These are phyloP conservation scores for Aselliscus stoliczkanus DNA, from an alignment of 2,797 vertebrate genomes.

Conservation along the genomic window DNA sequence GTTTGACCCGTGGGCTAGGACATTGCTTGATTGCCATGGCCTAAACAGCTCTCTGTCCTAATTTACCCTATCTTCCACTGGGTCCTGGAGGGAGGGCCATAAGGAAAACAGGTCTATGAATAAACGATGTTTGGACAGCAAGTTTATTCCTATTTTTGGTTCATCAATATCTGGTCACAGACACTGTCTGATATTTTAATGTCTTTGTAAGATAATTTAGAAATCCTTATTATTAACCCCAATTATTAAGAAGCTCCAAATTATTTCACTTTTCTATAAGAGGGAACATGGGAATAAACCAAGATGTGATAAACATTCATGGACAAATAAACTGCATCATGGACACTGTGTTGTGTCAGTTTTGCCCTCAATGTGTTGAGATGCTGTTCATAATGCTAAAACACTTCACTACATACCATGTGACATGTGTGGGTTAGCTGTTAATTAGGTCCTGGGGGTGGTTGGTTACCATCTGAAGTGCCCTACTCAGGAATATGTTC, in stretches of 20 bases:
- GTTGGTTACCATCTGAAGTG: background rate
- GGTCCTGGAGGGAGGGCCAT: no score
- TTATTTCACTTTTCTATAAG: background rate
- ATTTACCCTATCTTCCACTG: background rate
- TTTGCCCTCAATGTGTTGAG: background rate
- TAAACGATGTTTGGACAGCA: background rate
- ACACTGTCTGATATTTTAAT: background rate
- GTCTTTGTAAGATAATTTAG: background rate
- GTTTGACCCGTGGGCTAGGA: background rate
- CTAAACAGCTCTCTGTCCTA: background rate
- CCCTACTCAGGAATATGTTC: background rate
- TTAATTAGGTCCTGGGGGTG: background rate
- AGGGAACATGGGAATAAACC: background rate
- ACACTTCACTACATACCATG: background rate
- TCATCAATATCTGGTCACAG: background rate
- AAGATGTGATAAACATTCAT: background rate
- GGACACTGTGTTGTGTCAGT: background rate
- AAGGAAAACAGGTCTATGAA: background rate
- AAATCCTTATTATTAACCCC: constrained; percentile 6
- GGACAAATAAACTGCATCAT: constrained; percentile 4
- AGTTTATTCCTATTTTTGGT: background rate
- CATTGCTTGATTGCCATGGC: background rate
- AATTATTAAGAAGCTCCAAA: background rate
- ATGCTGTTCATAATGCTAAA: background rate
- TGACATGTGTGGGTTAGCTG: background rate